These are phyloP conservation scores for Cephonodes hylas DNA, from an alignment of 2,888 invertebrate species.

Conservation along the genomic window DNA sequence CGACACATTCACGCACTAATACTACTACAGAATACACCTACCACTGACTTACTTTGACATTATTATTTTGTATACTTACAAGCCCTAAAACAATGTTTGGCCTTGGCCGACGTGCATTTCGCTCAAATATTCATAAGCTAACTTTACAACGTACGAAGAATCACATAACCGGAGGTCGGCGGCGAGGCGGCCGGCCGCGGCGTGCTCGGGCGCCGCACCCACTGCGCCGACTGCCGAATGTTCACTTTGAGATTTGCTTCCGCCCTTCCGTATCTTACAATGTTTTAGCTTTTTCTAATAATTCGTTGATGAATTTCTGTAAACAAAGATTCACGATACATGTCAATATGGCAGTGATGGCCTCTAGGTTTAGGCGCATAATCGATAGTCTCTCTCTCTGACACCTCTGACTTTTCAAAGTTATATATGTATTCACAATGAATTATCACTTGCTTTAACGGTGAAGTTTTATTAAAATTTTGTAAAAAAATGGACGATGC, in stretches of 20 bases:
- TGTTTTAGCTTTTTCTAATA: conserved; percentile 94
- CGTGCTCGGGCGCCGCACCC: neutral
- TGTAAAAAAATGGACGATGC: too few relatives aligned
- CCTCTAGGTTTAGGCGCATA: too few relatives aligned
- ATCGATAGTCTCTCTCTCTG: too few relatives aligned
- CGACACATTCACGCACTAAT: neutral
- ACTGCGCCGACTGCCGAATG: neutral
- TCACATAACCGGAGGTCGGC: neutral
- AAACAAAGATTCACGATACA: conserved; percentile 49
- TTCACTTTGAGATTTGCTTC: conserved; percentile 44
- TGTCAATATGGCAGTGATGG: too few relatives aligned
- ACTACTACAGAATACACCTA: neutral
- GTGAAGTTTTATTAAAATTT: too few relatives aligned
- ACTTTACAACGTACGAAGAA: neutral
- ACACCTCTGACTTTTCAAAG: too few relatives aligned
- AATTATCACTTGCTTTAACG: too few relatives aligned
- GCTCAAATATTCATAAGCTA: conserved; percentile 4
- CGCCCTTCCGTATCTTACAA: conserved; percentile 76
- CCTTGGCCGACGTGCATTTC: neutral
- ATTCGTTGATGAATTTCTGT: conserved; percentile 94
- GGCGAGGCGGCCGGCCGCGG: neutral
- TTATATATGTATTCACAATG: too few relatives aligned
- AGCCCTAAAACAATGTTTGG: conserved; percentile 7
- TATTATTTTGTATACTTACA: conserved; percentile 4
- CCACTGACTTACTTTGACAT: conserved; percentile 1